These are phyloP conservation scores for Apodemia hepburni DNA, from an alignment of 2,888 invertebrate genomes.

Conservation along the genomic window DNA sequence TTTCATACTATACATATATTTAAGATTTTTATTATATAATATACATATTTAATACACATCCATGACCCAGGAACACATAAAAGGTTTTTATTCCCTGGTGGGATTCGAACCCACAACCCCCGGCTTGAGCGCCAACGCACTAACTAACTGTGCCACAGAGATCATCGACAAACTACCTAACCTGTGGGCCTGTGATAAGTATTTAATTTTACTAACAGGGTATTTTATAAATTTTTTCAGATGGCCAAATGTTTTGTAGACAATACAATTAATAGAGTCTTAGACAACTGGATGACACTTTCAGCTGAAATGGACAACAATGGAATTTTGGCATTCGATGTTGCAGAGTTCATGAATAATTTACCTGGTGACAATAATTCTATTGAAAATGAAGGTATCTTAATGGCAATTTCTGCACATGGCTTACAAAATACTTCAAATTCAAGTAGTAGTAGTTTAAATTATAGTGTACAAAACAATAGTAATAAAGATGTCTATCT, in stretches of 20 bases:
- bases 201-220: not conserved
- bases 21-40: too few relatives aligned
- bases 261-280: constrained; percentile 84
- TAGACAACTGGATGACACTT: constrained; percentile 80
- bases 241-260: constrained; percentile 83
- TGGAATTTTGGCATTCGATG: constrained; percentile 57
- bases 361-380: constrained; percentile 72
- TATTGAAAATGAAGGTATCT: constrained; percentile 85
- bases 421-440: constrained; percentile 77
- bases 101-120: too few relatives aligned
- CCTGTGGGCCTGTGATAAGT: too few relatives aligned
- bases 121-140: too few relatives aligned
- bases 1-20: too few relatives aligned
- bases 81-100: too few relatives aligned
- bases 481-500: constrained; percentile 34
- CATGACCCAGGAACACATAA: too few relatives aligned
- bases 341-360: constrained; percentile 77
- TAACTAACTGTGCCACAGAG: too few relatives aligned
- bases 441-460: constrained; percentile 39
- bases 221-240: constrained; percentile 45
- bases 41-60: too few relatives aligned
- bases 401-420: constrained; percentile 87
- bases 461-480: constrained; percentile 28
- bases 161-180: too few relatives aligned
- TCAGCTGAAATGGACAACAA: constrained; percentile 57